Conservation (phyloP, 2,113 vertebrate genomes). For the Hypanus sabinus region DNA sequence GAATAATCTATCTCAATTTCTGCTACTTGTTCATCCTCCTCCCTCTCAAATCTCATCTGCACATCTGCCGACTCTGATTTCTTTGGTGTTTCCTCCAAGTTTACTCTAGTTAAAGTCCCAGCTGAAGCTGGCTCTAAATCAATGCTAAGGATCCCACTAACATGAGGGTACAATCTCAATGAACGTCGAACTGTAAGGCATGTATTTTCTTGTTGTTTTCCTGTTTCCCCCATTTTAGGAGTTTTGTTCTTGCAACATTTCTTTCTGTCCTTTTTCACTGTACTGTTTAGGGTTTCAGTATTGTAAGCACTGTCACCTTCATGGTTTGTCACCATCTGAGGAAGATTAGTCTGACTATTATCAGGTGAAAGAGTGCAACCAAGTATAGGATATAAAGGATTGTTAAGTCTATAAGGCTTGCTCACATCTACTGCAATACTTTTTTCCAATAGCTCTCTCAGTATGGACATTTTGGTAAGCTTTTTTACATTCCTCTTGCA, state of each 20-base stretch:
- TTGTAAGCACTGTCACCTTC: background rate
- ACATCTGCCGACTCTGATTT: background rate
- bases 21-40: slow-evolving; percentile 43
- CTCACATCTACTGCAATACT: slow-evolving; percentile 81
- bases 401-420: slow-evolving; percentile 87
- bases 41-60: background rate
- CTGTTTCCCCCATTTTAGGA: slow-evolving; percentile 41
- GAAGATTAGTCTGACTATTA: background rate
- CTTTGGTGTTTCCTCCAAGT: background rate
- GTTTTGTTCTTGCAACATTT: slow-evolving; percentile 41
- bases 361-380: slow-evolving; percentile 47
- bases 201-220: slow-evolving; percentile 52
- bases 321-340: background rate
- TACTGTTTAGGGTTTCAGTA: background rate
- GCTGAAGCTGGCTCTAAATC: background rate
- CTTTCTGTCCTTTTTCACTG: slow-evolving; percentile 37
- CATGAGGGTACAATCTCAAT: slow-evolving; percentile 73
- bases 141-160: background rate
- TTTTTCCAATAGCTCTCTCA: slow-evolving; percentile 79
- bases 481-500: slow-evolving; percentile 15
- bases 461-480: slow-evolving; percentile 61
- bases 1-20: slow-evolving; percentile 52
- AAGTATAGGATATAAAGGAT: slow-evolving; percentile 71
- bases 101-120: background rate
- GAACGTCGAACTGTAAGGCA: slow-evolving; percentile 77